These are phyloP conservation scores for Tachypleus tridentatus DNA, from an alignment of 1,140 invertebrate species.

Conservation along the genomic window DNA sequence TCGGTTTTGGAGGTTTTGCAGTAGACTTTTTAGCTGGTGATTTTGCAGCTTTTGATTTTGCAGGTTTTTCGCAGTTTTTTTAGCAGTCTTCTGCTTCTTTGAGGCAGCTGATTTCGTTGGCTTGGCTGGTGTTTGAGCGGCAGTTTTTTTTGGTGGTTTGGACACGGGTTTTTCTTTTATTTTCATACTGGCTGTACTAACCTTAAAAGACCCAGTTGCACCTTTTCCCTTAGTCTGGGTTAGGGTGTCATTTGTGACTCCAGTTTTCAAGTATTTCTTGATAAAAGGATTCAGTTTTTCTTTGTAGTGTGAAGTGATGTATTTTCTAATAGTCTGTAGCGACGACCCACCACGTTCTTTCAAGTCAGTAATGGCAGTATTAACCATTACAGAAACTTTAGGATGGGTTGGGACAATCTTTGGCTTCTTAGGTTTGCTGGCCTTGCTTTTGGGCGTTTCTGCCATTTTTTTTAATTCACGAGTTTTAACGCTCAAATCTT, in stretches of 20 bases:
- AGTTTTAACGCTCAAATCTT: too few species aligned
- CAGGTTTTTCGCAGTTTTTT: conserved; percentile 10
- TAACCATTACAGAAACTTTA: conserved; percentile 25
- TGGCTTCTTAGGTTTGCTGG: conserved; percentile 22
- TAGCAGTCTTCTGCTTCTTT: conserved; percentile 5
- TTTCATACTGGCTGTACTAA: conserved; percentile 28
- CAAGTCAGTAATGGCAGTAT: conserved; percentile 21
- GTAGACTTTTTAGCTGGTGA: conserved; percentile 4
- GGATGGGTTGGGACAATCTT: conserved; percentile 26
- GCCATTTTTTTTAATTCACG: background rate
- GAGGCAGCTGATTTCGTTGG: conserved; percentile 4
- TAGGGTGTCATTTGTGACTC: conserved; percentile 41
- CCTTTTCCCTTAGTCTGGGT: conserved; percentile 49
- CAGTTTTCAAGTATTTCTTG: conserved; percentile 43
- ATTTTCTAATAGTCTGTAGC: conserved; percentile 49
- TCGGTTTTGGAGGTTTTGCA: background rate
- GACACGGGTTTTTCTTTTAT: conserved; percentile 4
- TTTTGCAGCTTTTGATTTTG: conserved; percentile 16
- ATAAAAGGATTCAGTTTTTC: conserved; percentile 46
- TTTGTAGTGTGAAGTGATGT: conserved; percentile 44
- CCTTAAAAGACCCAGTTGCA: conserved; percentile 47
- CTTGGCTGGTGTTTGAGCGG: conserved; percentile 4
- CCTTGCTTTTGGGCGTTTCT: conserved; percentile 29
- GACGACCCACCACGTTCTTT: conserved; percentile 47
- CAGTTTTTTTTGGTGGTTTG: background rate